Percentiles rank a stretch among this genome's conserved stretches.
phyloP scores from a whole-genome alignment of 2,797 vertebrate species.

The Sebastolobus altivelis region DNA sequence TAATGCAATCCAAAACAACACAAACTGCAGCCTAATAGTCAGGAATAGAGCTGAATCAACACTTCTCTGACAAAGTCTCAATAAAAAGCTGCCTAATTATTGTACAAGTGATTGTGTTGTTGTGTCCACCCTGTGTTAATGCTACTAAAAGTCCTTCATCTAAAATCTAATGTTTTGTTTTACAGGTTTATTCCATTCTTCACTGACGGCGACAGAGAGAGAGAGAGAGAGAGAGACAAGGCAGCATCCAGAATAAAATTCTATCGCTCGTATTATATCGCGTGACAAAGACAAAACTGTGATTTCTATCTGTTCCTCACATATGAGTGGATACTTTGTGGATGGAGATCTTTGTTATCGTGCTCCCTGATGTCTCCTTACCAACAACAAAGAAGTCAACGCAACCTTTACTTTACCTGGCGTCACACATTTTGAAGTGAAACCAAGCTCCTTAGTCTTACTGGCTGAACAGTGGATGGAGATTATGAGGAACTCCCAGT shows the following conservation, averaged over 20 bases:
- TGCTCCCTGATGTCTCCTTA: conserved; percentile 44
- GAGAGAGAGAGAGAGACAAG: not conserved
- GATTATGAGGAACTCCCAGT: conserved; percentile 56
- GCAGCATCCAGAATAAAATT: not conserved
- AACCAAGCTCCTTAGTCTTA: conserved; percentile 40
- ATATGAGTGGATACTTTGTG: conserved; percentile 24
- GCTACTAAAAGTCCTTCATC: not conserved
- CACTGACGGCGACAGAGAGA: not conserved
- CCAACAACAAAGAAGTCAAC: conserved; percentile 27
- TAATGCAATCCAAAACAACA: not conserved
- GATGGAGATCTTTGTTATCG: conserved; percentile 13
- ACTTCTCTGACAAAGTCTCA: not conserved
- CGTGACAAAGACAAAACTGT: not conserved
- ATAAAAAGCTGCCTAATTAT: not conserved
- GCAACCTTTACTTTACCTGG: conserved; percentile 21
- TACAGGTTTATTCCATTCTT: conserved; percentile 43
- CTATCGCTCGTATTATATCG: not conserved
- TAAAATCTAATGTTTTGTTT: conserved; percentile 46
- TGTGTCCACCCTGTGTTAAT: not conserved
- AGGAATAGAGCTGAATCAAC: not conserved
- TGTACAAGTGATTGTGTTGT: not conserved
- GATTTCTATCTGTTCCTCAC: not conserved
- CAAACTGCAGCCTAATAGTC: not conserved
- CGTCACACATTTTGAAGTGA: conserved; percentile 49
- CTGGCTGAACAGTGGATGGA: conserved; percentile 40